phyloP scores from a whole-genome alignment of 2,113 vertebrate species.

The Poecile atricapillus region DNA sequence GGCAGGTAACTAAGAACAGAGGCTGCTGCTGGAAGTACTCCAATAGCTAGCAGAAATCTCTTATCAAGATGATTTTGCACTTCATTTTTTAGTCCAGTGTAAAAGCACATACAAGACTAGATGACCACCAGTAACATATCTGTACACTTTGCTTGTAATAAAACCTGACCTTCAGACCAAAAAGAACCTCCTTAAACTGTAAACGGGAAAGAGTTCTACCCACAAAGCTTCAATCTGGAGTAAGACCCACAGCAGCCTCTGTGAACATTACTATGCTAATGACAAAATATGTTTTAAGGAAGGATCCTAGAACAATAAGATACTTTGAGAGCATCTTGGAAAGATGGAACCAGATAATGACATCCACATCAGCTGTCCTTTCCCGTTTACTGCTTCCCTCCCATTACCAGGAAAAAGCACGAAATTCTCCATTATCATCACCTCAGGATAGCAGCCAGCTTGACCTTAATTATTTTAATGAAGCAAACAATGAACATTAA shows the following conservation, averaged over 20 bases:
- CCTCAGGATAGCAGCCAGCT: neutral
- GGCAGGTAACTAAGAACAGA: neutral
- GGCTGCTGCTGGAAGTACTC: neutral
- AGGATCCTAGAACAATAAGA: neutral
- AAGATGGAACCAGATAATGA: neutral
- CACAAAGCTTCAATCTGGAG: neutral
- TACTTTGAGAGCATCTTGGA: neutral
- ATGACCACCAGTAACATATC: neutral
- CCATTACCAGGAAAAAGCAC: neutral
- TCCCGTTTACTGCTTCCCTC: neutral
- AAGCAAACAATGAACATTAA: slow-evolving; percentile 36
- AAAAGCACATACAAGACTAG: neutral
- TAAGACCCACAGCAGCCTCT: neutral
- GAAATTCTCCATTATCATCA: neutral
- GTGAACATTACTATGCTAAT: neutral
- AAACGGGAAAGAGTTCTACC: neutral
- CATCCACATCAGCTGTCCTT: neutral
- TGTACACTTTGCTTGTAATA: neutral
- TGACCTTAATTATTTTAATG: slow-evolving; percentile 56
- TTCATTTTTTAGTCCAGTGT: neutral
- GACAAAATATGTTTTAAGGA: neutral
- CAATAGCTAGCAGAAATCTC: neutral
- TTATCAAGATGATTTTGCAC: neutral
- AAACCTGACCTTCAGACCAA: neutral
- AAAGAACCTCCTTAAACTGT: neutral